Conservation (phyloP, 2,888 invertebrate genomes). For the Euzophera pinguis region DNA sequence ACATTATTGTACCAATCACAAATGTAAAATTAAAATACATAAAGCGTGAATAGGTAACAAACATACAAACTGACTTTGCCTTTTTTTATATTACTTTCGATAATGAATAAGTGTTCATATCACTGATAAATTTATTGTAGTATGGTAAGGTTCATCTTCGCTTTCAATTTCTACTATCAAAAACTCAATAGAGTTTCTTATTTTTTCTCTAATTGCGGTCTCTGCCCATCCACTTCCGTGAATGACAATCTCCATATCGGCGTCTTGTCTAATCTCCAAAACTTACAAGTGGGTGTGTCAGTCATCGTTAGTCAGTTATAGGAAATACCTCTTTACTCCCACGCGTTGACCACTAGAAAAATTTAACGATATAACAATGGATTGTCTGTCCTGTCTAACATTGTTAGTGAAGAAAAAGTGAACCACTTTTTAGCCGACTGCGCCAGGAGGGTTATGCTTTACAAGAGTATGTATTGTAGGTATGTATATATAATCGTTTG, state of each 20-base stretch:
- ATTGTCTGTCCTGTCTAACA: constrained; percentile 13
- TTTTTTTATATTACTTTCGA: no score
- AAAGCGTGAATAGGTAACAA: no score
- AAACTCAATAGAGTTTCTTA: no score
- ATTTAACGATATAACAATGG: constrained; percentile 24
- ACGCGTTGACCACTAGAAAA: constrained; percentile 29
- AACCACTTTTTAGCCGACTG: neutral
- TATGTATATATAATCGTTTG: no score
- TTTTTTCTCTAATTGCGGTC: constrained; percentile 2
- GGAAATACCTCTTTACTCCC: constrained; percentile 39
- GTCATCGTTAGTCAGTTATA: constrained; percentile 43
- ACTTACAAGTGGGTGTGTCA: constrained; percentile 42
- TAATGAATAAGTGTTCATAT: no score
- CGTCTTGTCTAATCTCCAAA: constrained; percentile 32
- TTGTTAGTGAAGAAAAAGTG: neutral
- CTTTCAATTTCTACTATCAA: neutral
- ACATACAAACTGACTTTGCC: no score
- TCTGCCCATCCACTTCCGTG: constrained; percentile 2
- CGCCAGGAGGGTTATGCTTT: no score
- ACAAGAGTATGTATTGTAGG: no score
- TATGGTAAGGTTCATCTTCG: neutral
- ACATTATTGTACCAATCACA: no score
- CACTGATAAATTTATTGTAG: no score
- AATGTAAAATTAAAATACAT: no score
- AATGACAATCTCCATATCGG: constrained; percentile 20